Conservation (phyloP, 2,888 invertebrate genomes). For the Orchestes rusci region DNA sequence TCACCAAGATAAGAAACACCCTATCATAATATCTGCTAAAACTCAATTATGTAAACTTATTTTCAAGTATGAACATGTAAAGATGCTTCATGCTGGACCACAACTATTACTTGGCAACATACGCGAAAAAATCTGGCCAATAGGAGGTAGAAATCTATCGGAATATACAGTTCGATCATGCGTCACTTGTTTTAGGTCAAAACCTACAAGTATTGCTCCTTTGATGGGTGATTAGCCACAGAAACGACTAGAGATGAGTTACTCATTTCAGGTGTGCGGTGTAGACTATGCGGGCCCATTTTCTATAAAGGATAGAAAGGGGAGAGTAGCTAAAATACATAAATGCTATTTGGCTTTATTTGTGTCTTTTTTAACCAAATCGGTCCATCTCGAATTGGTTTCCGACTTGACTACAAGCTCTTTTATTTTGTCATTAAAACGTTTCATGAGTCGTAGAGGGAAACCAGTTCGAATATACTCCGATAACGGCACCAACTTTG, state of each 20-base stretch:
- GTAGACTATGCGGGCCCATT: too few relatives aligned
- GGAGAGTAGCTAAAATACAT: slow-evolving; percentile 6
- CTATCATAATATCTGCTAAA: slow-evolving; percentile 16
- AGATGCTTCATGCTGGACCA: slow-evolving; percentile 21
- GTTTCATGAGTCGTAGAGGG: too few relatives aligned
- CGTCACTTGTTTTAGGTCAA: slow-evolving; percentile 19
- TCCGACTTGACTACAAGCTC: slow-evolving; percentile 7
- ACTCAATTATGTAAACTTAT: slow-evolving; percentile 16
- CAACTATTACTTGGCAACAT: slow-evolving; percentile 16
- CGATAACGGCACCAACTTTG: too few relatives aligned
- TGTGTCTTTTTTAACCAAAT: slow-evolving; percentile 9
- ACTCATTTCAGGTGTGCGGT: too few relatives aligned
- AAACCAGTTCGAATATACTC: too few relatives aligned
- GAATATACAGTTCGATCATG: slow-evolving; percentile 17
- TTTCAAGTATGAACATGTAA: slow-evolving; percentile 15
- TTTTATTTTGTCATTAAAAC: slow-evolving; percentile 8
- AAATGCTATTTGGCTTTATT: slow-evolving; percentile 14
- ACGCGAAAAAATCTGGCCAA: slow-evolving; percentile 15
- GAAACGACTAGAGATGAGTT: slow-evolving; percentile 7
- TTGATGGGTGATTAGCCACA: slow-evolving; percentile 20
- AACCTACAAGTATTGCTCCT: slow-evolving; percentile 7
- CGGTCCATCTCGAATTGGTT: slow-evolving; percentile 13
- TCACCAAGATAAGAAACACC: slow-evolving; percentile 20
- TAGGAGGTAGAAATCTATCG: slow-evolving; percentile 19
- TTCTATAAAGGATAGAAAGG: too few relatives aligned